A percentile compares a stretch with the other conserved stretches of the same genome.
Conservation (phyloP, 2,888 invertebrate species). For the Chouioia cunea region DNA sequence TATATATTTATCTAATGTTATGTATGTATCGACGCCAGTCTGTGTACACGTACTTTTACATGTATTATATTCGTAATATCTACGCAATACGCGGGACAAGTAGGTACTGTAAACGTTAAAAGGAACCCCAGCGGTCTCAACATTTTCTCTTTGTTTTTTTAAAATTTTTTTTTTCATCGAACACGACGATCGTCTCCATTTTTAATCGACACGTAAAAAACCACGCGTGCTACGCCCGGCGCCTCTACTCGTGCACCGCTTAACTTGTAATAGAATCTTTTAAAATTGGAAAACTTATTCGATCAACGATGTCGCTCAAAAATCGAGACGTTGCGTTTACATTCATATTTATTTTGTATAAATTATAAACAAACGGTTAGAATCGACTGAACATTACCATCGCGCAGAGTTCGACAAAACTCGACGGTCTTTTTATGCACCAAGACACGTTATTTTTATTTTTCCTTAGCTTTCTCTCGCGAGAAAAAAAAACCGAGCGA, state of each 20-base stretch:
- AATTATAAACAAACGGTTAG: conserved; percentile 26
- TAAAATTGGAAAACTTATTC: conserved; percentile 45
- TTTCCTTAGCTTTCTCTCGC: too few species aligned
- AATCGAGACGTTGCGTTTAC: conserved; percentile 24
- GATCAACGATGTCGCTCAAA: conserved; percentile 32
- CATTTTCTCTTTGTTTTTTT: conserved; percentile 10
- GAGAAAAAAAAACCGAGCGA: conserved; percentile 32
- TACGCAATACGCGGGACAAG: conserved; percentile 39
- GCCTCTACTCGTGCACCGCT: conserved; percentile 17
- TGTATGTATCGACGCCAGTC: conserved; percentile 48
- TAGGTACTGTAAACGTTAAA: conserved; percentile 42
- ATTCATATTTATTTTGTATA: conserved; percentile 12
- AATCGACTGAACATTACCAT: conserved; percentile 6
- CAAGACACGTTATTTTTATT: conserved; percentile 29
- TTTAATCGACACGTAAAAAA: conserved; percentile 38
- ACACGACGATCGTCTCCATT: conserved; percentile 29
- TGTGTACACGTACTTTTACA: conserved; percentile 50
- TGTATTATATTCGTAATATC: conserved; percentile 45
- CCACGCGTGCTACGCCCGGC: conserved; percentile 14
- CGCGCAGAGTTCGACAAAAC: conserved; percentile 19
- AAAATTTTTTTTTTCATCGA: too few species aligned
- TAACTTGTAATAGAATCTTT: conserved; percentile 46
- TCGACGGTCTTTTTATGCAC: conserved; percentile 38
- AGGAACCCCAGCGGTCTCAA: conserved; percentile 37
- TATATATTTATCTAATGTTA: conserved; percentile 31